Evolutionary conservation across 2,888 invertebrate species (phyloP), one percentile per base, ranked within the genome.

Genomic region (Agrochola litura): DNA sequence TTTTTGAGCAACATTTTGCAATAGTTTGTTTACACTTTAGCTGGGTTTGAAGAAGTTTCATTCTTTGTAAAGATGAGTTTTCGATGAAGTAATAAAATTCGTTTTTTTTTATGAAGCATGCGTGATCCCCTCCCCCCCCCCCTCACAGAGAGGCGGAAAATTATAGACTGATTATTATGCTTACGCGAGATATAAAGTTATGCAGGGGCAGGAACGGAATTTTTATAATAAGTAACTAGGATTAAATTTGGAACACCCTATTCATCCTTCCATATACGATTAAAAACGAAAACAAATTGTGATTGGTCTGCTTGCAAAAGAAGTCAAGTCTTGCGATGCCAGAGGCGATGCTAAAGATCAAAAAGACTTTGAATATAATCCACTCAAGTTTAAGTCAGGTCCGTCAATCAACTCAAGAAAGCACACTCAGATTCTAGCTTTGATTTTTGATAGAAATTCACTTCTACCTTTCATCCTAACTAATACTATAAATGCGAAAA

Each of bases 361-460:
- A 73, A 73, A 61, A 72, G 43, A 52, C 43, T 67, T 72, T 72
- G 41, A 71, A 72, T 12, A 77, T 46, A 77, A 80, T 54, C 37
- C 37, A 72, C 52, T 73, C 73, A 80, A 77, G 60, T 46, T 22
- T 25, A 79, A 43, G 72, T 61, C 73, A 54, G 52, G 37, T 54
- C 60, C 52, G 52, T 60, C 73, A 77, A 54, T 46, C 43, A 61
- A 80, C n/a, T 72, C 43, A 52, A 60, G 37, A 46, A 77, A 80
- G 37, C n/a, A 16, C 30, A 54, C 60, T 77, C 25, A 41, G 68
- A 14, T 25, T 76, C 1, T 52, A 22, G 61, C 25, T 49, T 19
- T 37, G 4, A 76, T 75, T 37, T 41, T 30, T 63, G 25, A 77
- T 12, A 56, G 12, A 25, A 14, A 2, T 6, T 54, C n/a, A n/a